A percentile compares a stretch with the other conserved stretches of the same genome.
Conservation (phyloP, 2,888 invertebrate genomes). For the Pachydiplax longipennis region DNA sequence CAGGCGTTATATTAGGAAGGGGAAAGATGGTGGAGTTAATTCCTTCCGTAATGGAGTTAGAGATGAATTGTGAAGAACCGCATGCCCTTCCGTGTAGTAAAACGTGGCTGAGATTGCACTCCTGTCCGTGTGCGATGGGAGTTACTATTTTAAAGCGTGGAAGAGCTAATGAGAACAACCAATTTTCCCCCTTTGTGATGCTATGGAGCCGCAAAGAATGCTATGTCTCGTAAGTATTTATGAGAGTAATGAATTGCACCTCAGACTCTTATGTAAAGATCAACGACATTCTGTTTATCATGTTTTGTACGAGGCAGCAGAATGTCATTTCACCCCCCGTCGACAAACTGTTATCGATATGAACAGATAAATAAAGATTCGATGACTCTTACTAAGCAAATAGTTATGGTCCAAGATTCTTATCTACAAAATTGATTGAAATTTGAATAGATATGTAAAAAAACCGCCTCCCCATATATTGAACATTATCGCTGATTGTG, state of each 20-base stretch:
- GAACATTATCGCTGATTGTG: too few species aligned
- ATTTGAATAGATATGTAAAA: too few species aligned
- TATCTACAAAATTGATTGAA: too few species aligned
- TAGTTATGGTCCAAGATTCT: too few species aligned
- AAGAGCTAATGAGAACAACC: slow-evolving; percentile 1
- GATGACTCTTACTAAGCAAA: too few species aligned
- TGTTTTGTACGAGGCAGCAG: too few species aligned
- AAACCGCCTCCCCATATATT: too few species aligned
- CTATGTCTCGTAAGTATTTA: neutral
- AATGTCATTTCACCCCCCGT: too few species aligned
- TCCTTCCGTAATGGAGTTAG: slow-evolving; percentile 37
- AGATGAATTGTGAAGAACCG: slow-evolving; percentile 25
- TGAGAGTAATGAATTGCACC: neutral
- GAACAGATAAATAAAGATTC: too few species aligned
- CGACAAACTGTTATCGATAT: too few species aligned
- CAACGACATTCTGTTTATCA: too few species aligned
- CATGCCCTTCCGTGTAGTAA: neutral
- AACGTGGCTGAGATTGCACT: slow-evolving; percentile 1
- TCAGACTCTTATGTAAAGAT: too few species aligned
- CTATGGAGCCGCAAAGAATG: neutral
- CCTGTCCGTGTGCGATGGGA: neutral
- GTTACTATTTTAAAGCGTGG: neutral
- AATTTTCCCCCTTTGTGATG: neutral
- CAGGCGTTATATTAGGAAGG: slow-evolving; percentile 13
- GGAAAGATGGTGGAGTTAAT: slow-evolving; percentile 27